Base-by-base conservation (phyloP, 1,140 invertebrate genomes). In the Magallana ariakensis region DNA sequence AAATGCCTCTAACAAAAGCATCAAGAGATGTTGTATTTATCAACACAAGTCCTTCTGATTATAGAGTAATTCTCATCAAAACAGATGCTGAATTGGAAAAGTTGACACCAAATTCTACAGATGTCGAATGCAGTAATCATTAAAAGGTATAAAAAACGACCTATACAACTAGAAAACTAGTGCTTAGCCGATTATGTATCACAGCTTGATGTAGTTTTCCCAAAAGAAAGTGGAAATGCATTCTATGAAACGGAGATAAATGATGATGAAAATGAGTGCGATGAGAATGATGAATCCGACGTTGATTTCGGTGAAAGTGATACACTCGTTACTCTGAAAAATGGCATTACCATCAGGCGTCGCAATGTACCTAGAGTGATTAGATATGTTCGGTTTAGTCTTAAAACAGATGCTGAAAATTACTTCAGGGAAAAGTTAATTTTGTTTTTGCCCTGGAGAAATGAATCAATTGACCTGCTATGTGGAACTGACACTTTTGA, bases 341-440 rank as follows among this genome's bases (percentile, higher is more conserved):
- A 84, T 87, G 86, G 86, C 7, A 75, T 87, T 26, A 84, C 19
- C 56, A 87, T 87, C 13, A 66, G 56, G 9, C 83, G 56, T 60
- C 75, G 86, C 54, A 56, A 58, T 53, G 60, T 46, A 46, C 33
- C 33, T 4, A 46, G 33, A 46, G 33, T 46, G 33, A 46, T 46
- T 46, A 46, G 33, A 46, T 46, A 46, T 46, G 33, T 46, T 5
- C 33, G 33, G 33, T 53, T 58, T 9, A 16, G 11, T 80, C 84
- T 53, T 8, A 80, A 86, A n/a, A 57, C 7, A n/a, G 22, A 46
- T 46, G 3, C 33, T 5, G 2, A 46, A 46, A 46, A 46, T 46
- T 46, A 46, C 33, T 46, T 4, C 33, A 46, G 33, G 5, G 33
- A 46, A 46, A 46, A 46, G 33, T 46, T 46, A 46, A 46, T 46